Conservation (phyloP, 2,113 vertebrate species). For the Ptychochromis oligacanthus region DNA sequence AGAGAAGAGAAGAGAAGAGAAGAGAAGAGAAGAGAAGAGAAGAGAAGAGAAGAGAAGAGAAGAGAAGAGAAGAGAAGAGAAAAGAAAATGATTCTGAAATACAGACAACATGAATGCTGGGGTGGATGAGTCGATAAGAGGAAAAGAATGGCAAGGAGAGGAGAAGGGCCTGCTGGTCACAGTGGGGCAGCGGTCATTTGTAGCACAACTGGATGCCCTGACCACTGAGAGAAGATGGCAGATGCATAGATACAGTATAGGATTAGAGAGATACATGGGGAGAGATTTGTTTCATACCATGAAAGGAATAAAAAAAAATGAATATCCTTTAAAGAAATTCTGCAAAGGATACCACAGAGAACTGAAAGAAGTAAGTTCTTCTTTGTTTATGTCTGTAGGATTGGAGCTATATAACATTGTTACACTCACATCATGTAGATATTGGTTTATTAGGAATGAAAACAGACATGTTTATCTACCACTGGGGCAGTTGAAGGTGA, state of each 20-base stretch:
- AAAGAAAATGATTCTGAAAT: constrained; percentile 27
- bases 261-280: constrained; percentile 39
- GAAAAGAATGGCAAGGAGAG: constrained; percentile 23
- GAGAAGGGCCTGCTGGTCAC: constrained; percentile 55
- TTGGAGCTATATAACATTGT: neutral
- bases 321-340: constrained; percentile 17
- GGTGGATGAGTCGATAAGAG: constrained; percentile 56
- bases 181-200: constrained; percentile 55
- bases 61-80: constrained; percentile 41
- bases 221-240: constrained; percentile 50
- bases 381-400: neutral
- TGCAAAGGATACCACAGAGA: neutral
- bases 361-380: neutral
- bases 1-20: constrained; percentile 20
- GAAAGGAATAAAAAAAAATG: constrained; percentile 12
- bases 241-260: constrained; percentile 54
- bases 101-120: constrained; percentile 23
- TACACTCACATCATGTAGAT: neutral
- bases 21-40: constrained; percentile 6
- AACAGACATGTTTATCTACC: constrained; percentile 6
- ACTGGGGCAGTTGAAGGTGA: constrained; percentile 64
- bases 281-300: constrained; percentile 41
- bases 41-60: constrained; percentile 19
- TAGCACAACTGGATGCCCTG: constrained; percentile 52
- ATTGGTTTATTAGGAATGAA: constrained; percentile 3